Evolutionary conservation across 2,113 vertebrate genomes (phyloP).

Genomic region (Dunckerocampus dactyliophorus): DNA sequence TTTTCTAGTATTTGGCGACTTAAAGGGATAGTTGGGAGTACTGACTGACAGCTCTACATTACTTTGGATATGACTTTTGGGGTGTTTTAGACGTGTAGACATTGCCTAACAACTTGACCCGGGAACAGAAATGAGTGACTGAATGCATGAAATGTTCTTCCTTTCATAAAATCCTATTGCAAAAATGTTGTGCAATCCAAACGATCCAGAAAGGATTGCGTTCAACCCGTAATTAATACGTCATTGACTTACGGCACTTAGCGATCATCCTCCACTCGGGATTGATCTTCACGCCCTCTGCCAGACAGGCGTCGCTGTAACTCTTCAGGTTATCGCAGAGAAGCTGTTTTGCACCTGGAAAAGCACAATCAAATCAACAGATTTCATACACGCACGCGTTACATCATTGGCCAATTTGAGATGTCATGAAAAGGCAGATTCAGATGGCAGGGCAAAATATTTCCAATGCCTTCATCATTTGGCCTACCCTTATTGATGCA

Average conservation of each 20-base stretch:
- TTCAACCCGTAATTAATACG: not conserved
- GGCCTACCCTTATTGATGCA: conserved; percentile 30
- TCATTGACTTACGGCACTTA: conserved; percentile 21
- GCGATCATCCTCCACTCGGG: conserved; percentile 13
- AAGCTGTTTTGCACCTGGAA: conserved; percentile 14
- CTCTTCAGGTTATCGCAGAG: conserved; percentile 32
- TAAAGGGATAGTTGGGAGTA: too few species aligned
- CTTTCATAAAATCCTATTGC: not conserved
- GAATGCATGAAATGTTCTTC: not conserved
- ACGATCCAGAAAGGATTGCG: not conserved
- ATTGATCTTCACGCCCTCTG: not conserved
- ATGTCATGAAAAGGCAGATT: not conserved
- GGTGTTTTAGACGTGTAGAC: too few species aligned
- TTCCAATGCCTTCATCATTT: not conserved
- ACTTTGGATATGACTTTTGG: too few species aligned
- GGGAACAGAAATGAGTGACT: not conserved
- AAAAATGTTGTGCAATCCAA: not conserved
- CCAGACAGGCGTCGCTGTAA: conserved; percentile 15
- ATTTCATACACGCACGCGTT: not conserved
- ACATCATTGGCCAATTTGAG: not conserved
- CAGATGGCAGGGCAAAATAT: not conserved
- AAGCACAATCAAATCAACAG: not conserved
- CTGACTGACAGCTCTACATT: too few species aligned
- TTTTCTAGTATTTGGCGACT: too few species aligned
- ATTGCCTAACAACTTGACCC: not conserved